Base-by-base conservation (phyloP, 2,888 invertebrate genomes). In the Dryobota labecula region DNA sequence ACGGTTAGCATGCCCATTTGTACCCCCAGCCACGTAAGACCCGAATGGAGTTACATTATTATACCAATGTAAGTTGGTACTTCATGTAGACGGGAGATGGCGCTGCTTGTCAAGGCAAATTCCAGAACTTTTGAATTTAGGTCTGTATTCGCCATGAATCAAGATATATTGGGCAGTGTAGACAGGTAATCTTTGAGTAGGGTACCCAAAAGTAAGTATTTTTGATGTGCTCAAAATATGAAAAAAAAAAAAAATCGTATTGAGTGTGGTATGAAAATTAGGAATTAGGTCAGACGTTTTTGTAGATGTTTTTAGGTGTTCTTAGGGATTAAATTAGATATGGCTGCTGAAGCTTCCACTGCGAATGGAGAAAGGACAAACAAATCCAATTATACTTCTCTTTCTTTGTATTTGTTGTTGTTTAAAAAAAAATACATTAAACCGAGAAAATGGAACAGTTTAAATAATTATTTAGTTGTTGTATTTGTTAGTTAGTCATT, bases 221-320 rank as follows among this genome's bases (percentile, higher is more conserved):
- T 78, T 62, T 67, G 27, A 38, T 24, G 33, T 49, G 49, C 15
- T 61, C 27, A 79, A 64, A 82, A 82, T 60, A 30, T 49, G n/a
- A n/a, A n/a, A n/a, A n/a, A n/a, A n/a, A n/a, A n/a, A n/a, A n/a
- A n/a, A n/a, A n/a, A n/a, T n/a, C n/a, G n/a, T n/a, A n/a, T n/a
- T n/a, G 65, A 51, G 78, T 56, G 62, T 27, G 78, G 62, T 66
- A 41, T 57, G 9, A 27, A 70, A 70, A 63, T 61, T 65, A 74
- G 61, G 76, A 69, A 61, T 58, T 66, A 77, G 66, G 78, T 63
- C 66, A 51, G 15, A 56, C 0, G 54, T 64, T 76, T 82, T 70
- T 70, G 49, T 66, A n/a, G 9, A 49, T 36, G 43, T 51, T 81
- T 58, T 75, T 65, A 33, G 24, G 36, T 6, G 15, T 51, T 75